These are phyloP conservation scores for Actenoides lindsayi DNA, from an alignment of 2,113 vertebrate genomes.

Conservation along the genomic window DNA sequence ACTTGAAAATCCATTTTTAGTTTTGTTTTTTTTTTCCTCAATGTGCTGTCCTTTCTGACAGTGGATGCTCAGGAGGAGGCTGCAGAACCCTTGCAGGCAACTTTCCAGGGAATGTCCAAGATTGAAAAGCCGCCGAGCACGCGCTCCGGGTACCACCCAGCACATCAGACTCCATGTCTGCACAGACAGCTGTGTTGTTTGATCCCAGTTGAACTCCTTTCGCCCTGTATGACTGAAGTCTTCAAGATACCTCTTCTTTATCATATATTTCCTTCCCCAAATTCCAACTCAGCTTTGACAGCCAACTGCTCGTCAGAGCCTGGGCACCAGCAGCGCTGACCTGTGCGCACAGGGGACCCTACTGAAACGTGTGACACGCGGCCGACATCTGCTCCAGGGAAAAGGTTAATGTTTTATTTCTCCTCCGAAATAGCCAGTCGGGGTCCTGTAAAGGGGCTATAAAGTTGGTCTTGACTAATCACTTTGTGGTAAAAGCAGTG, in stretches of 20 bases:
- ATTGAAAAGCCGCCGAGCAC: background rate
- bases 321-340: background rate
- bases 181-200: background rate
- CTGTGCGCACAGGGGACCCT: background rate
- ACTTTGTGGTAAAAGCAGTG: background rate
- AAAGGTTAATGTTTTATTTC: conserved; percentile 1
- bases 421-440: background rate
- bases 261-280: background rate
- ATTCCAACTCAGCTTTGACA: background rate
- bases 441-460: background rate
- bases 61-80: background rate
- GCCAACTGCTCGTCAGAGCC: background rate
- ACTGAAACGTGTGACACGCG: background rate
- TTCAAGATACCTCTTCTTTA: background rate
- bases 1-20: background rate
- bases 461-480: conserved; percentile 32
- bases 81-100: background rate
- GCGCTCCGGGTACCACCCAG: background rate
- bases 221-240: background rate
- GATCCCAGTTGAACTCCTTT: background rate
- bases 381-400: background rate
- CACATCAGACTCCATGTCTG: background rate
- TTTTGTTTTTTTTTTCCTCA: background rate
- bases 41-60: background rate
- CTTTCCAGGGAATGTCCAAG: background rate